Evolutionary conservation across 2,113 vertebrate species (phyloP), one percentile per base, ranked within the genome.

Genomic region (Myotis davidii): DNA sequence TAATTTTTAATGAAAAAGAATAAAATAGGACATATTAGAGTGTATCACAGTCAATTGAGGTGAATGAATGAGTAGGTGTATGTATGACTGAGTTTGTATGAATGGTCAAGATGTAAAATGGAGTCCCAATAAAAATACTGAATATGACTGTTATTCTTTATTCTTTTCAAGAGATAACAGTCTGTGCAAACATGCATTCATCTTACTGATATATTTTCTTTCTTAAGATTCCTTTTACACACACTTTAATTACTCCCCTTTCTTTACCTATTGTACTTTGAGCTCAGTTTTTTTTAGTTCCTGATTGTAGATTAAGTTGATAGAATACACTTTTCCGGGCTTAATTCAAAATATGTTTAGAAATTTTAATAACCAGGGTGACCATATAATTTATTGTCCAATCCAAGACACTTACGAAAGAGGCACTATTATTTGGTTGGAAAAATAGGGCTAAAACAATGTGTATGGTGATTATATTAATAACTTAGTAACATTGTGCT

Each of bases 1-100:
- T 95, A 54, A 86, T 72, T 88, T 92, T 93, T 81, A 92, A 88
- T 64, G 11, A 85, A 52, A 94, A 91, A 87, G 23, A 90, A 89
- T 42, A 81, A 70, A 88, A 79, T 1, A 91, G 42, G 87, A 78
- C 83, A 79, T 69, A 76, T 37, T 45, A 89, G 64, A 65, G 37
- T 39, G 2, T 4, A 82, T 50, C n/a, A 42, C 16, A 78, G 8
- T 79, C 39, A 84, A 20, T 70, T 90, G 37, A 77, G 67, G 59
- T 85, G 3, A 77, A n/a, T 56, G n/a, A 85, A 72, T 67, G 25
- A 89, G 32, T 25, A 5, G 48, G 9, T 54, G 23, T 56, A 48
- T 64, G 25, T 64, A 48, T 64, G 32, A 85, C 67, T 48, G 42
- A 70, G n/a, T 87, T 81, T 74, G 56, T 54, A 91, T 52, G 27